Evolutionary conservation across 1,140 invertebrate genomes (phyloP).

Genomic region (Ganaspis sp.): DNA sequence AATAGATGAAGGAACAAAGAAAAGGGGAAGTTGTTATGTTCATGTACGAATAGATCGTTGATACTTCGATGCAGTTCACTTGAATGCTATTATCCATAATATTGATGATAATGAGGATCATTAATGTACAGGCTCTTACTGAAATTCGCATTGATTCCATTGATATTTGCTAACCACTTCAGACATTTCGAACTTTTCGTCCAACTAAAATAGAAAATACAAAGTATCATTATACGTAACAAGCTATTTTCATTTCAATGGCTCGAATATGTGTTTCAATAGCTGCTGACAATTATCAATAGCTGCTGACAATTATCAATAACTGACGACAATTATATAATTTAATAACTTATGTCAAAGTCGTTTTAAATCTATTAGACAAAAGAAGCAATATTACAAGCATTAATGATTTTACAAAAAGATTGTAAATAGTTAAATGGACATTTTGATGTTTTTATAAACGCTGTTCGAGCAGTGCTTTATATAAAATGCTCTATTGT

Average conservation of each 20-base stretch:
- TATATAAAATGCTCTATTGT: background rate
- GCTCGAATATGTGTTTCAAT: too few relatives aligned
- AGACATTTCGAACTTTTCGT: background rate
- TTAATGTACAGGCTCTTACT: slow-evolving; percentile 44
- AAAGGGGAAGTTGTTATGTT: slow-evolving; percentile 52
- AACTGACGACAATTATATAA: too few relatives aligned
- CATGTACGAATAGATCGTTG: slow-evolving; percentile 29
- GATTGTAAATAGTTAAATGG: too few relatives aligned
- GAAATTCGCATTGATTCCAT: slow-evolving; percentile 48
- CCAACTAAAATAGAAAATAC: background rate
- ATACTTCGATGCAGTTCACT: slow-evolving; percentile 46
- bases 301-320: too few relatives aligned
- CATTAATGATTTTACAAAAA: background rate
- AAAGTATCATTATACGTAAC: background rate
- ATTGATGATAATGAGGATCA: slow-evolving; percentile 51
- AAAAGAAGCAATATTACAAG: background rate
- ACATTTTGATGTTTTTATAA: too few relatives aligned
- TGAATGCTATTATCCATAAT: slow-evolving; percentile 48
- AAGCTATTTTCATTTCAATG: too few relatives aligned
- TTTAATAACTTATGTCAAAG: too few relatives aligned
- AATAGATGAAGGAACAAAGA: slow-evolving; percentile 52
- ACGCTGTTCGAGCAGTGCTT: background rate
- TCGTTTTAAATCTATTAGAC: background rate
- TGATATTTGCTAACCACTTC: slow-evolving; percentile 44
- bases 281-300: too few relatives aligned